Evolutionary conservation across 2,113 vertebrate genomes (phyloP).

Genomic region (Pangasianodon gigas): DNA sequence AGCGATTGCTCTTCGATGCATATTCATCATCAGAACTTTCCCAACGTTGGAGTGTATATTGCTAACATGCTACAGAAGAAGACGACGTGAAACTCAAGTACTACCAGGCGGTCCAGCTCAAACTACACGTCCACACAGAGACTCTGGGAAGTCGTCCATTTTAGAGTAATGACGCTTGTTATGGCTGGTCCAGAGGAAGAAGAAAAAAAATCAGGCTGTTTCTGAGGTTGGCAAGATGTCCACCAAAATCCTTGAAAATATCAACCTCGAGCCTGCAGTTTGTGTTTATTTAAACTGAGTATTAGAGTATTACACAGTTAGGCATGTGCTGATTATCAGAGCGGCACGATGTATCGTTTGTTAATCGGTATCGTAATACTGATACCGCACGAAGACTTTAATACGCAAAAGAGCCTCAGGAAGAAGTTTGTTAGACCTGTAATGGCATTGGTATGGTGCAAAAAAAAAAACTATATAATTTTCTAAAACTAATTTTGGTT

Average conservation of each 20-base stretch:
- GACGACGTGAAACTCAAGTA: neutral
- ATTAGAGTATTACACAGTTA: neutral
- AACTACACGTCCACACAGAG: neutral
- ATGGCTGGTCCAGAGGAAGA: neutral
- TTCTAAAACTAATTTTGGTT: too few species aligned
- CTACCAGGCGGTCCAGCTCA: neutral
- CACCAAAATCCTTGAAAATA: neutral
- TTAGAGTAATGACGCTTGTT: neutral
- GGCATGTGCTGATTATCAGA: neutral
- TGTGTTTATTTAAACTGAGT: neutral
- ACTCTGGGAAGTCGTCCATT: neutral
- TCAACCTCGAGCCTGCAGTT: neutral
- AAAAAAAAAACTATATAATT: too few species aligned
- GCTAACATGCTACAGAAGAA: constrained; percentile 27
- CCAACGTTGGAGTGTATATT: neutral
- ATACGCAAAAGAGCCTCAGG: neutral
- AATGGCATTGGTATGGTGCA: too few species aligned
- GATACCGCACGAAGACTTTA: too few species aligned
- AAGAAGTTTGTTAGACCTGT: neutral
- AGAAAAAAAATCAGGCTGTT: neutral
- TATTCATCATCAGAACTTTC: neutral
- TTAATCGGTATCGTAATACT: too few species aligned
- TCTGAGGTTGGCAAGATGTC: neutral
- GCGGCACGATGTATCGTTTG: neutral
- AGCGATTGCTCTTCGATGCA: constrained; percentile 14